Evolutionary conservation across 2,113 vertebrate genomes (phyloP), one percentile per base, ranked within the genome.

Genomic region (Hemichromis elongatus): DNA sequence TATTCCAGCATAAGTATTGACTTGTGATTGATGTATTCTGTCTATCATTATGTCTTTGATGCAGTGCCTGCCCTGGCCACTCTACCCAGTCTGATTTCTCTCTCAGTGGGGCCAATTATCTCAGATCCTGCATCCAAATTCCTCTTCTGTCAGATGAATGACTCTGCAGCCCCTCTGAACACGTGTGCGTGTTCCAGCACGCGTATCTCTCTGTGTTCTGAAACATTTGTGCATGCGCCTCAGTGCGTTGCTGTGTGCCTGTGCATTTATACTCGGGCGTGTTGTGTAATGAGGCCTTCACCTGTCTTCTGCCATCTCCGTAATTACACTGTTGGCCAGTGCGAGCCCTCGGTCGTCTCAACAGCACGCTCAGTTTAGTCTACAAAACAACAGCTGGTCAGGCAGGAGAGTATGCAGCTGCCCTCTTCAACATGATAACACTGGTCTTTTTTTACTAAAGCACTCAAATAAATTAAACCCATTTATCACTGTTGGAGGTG

Each of bases 331-430:
- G 83, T 54, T 81, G 80, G 86, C 83, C 79, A 82, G 57, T 83
- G 81, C 78, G 80, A 89, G 84, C 57, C 66, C 88, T 88, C 70
- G 3, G 35, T 77, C 4, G 56, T 90, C 79, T 88, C 89, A 86
- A 81, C 87, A 77, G 86, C 80, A n/a, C 1, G 24, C 88, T 89
- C 77, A 70, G 56, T 91, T 89, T 88, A 63, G 73, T 82, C 54
- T 37, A 19, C 88, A 93, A 93, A 95, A 94, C 94, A 94, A 93
- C 94, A 95, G 93, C 92, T 93, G 94, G 45, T 90, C 47, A 12
- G 33, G 50, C 18, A 81, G 86, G 45, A 90, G 79, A 80, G 57
- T 37, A 40, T 21, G 47, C n/a, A 30, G 68, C 88, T 83, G 79
- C 59, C 66, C 30, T 86, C 77, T 59, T 47, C 13, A 18, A n/a